phyloP scores from a whole-genome alignment of 2,797 vertebrate species.

The Squalus acanthias region DNA sequence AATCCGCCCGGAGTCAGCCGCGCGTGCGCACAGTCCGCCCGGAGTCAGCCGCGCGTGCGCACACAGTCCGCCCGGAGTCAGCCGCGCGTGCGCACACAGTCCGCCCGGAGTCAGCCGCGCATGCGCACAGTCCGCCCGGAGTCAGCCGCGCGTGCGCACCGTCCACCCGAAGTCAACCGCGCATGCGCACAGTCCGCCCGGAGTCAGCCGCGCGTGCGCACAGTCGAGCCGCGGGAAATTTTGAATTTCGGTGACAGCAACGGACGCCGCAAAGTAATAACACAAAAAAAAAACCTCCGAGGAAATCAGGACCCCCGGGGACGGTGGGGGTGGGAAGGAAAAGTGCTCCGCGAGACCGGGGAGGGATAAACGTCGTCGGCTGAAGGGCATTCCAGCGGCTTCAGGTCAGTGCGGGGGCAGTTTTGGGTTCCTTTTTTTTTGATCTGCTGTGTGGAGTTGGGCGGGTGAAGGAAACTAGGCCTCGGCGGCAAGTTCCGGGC shows the following conservation, averaged over 20 bases:
- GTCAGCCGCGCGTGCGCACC: neutral
- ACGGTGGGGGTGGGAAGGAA: neutral
- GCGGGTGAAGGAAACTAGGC: neutral
- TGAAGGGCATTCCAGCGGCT: neutral
- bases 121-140: neutral
- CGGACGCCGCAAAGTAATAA: neutral
- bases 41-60: neutral
- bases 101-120: neutral
- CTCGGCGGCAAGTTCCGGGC: neutral
- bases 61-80: neutral
- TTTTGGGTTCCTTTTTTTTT: too few species aligned
- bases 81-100: neutral
- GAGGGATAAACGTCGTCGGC: neutral
- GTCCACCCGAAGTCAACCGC: too few species aligned
- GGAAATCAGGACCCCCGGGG: neutral
- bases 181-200: too few species aligned
- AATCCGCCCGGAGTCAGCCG: neutral
- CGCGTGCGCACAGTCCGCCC: neutral
- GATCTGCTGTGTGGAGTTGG: too few species aligned
- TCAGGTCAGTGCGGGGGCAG: neutral
- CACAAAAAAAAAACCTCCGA: neutral
- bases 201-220: neutral
- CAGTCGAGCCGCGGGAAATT: neutral
- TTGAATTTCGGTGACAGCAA: neutral
- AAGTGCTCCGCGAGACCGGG: too few species aligned